Base-by-base conservation (phyloP, 2,888 invertebrate species). In the Lasioglossum calceatum region DNA sequence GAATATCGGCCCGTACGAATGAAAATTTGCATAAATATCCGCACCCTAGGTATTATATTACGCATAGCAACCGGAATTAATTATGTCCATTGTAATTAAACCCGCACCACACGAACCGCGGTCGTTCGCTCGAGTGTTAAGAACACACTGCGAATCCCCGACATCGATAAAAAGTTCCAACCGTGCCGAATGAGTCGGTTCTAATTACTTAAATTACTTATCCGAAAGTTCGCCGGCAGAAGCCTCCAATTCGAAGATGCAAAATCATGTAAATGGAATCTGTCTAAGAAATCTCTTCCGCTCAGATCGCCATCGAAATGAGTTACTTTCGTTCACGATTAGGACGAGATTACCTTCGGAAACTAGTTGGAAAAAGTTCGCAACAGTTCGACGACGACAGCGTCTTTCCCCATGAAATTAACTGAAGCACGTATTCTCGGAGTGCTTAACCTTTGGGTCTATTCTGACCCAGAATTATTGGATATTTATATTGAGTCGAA, bases 191-290 rank as follows among this genome's bases (percentile, higher is more conserved):
- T 16, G 12, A 27, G 14, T 64, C 64, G 32, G 27, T 32, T 32
- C 7, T 64, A 64, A 64, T 64, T 64, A 64, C 64, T 64, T 64
- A 27, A 64, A 64, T 64, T 64, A 64, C 64, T 64, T 64, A 16
- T 14, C 27, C 61, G 61, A 64, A 16, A 32, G 32, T 64, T 16
- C 7, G 16, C 7, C 5, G 64, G 32, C 32, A 7, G 7, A 32
- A 58, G n/a, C 12, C 32, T 64, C 14, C 61, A 14, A 32, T 64
- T 64, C 32, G 64, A 14, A 64, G 64, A 64, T 32, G 32, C 64
- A 64, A 16, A 64, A 64, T 64, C 64, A 32, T 64, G 32, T 64
- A 64, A 64, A 64, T 64, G 64, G 64, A 16, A 32, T 16, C 32
- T 64, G 64, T 64, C 32, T 32, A 64, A 64, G 64, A 64, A 64